Evolutionary conservation across 2,888 invertebrate species (phyloP).

Genomic region (Trachelus troglodyta): DNA sequence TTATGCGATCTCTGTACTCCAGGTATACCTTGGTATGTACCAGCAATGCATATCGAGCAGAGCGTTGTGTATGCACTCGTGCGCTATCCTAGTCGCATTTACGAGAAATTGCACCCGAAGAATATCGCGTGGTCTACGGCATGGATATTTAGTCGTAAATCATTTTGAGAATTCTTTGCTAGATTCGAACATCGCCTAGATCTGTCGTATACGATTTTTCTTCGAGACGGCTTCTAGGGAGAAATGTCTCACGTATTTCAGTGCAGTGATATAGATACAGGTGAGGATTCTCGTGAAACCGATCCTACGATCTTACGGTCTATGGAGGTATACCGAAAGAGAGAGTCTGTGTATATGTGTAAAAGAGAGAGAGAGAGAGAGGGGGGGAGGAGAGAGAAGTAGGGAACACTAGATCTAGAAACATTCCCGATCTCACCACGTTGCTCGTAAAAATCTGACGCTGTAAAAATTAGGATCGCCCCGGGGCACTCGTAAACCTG

Average conservation of each 20-base stretch:
- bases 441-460: constrained; percentile 35
- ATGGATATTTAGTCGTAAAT: neutral
- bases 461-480: constrained; percentile 37
- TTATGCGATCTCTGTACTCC: neutral
- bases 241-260: neutral
- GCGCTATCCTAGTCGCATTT: neutral
- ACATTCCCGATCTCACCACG: neutral
- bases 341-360: no score
- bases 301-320: neutral
- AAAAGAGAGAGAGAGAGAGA: neutral
- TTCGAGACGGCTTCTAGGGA: neutral
- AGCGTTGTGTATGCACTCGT: neutral
- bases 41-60: neutral
- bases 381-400: no score
- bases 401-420: neutral
- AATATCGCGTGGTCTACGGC: constrained; percentile 13
- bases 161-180: neutral
- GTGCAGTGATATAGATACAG: neutral
- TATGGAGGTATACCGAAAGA: neutral
- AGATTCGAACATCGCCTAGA: neutral
- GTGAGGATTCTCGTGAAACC: neutral
- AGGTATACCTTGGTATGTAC: neutral
- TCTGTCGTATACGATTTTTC: neutral
- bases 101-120: constrained; percentile 1
- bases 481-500: constrained; percentile 22